phyloP scores from a whole-genome alignment of 1,140 invertebrate genomes.

The Drosophila nebulosa region DNA sequence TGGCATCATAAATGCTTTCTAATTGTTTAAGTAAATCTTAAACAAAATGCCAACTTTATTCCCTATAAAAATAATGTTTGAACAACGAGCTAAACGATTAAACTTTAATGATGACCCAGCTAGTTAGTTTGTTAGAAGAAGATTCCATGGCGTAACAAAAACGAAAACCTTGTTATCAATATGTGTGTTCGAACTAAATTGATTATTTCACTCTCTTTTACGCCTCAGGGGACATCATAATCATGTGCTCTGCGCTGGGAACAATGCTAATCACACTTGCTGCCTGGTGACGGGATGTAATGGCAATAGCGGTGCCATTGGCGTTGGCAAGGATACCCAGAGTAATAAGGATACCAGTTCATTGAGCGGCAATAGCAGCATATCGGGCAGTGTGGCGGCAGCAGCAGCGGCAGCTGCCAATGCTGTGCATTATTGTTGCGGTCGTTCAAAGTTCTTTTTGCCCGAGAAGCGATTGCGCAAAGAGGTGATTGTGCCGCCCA shows the following conservation, averaged over 20 bases:
- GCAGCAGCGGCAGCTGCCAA: constrained; percentile 41
- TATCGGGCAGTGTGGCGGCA: constrained; percentile 42
- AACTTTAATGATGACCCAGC: neutral
- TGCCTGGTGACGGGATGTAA: constrained; percentile 70
- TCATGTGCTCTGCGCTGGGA: constrained; percentile 72
- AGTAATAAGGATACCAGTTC: constrained; percentile 62
- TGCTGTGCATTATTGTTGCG: constrained; percentile 71
- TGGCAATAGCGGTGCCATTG: constrained; percentile 36
- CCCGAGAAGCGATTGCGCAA: constrained; percentile 87
- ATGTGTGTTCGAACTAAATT: neutral
- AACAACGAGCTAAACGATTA: neutral
- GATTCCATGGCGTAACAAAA: neutral
- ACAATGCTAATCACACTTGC: constrained; percentile 70
- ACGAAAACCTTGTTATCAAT: neutral
- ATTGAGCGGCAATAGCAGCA: constrained; percentile 58
- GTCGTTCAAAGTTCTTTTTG: constrained; percentile 83
- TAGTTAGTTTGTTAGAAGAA: neutral
- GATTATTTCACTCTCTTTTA: neutral
- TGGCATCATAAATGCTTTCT: too few relatives aligned
- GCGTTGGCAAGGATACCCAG: constrained; percentile 43
- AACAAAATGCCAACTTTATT: too few relatives aligned
- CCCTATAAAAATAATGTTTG: too few relatives aligned
- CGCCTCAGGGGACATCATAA: constrained; percentile 59
- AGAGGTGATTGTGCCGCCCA: constrained; percentile 89
- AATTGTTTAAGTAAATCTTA: too few relatives aligned